These are phyloP conservation scores for Nipponacmea schrenckii DNA, from an alignment of 2,888 invertebrate genomes.

Conservation along the genomic window DNA sequence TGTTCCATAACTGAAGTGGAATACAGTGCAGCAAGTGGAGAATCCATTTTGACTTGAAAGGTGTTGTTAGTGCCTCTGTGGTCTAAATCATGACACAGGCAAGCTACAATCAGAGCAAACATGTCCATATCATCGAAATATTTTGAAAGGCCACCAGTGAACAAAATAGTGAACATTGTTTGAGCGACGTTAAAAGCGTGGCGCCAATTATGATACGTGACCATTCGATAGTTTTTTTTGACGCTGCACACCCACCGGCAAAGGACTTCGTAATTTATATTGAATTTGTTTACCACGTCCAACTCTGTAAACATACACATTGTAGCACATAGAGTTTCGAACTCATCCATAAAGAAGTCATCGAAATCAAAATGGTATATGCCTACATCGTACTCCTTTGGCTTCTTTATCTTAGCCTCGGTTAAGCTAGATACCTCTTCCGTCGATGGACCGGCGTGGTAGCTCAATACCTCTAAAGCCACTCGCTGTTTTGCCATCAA, in stretches of 20 bases:
- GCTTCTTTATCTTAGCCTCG: conserved; percentile 74
- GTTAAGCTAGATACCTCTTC: conserved; percentile 83
- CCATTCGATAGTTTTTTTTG: conserved; percentile 93
- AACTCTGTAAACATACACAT: conserved; percentile 74
- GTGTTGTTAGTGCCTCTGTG: conserved; percentile 95
- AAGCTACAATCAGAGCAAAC: conserved; percentile 87
- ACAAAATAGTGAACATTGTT: conserved; percentile 93
- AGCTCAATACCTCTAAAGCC: conserved; percentile 91
- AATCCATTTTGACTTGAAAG: conserved; percentile 80
- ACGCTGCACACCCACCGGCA: conserved; percentile 94
- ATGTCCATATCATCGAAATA: conserved; percentile 94
- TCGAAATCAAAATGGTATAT: conserved; percentile 76
- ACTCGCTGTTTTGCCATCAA: conserved; percentile 96
- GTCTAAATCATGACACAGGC: conserved; percentile 91
- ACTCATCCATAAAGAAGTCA: conserved; percentile 86
- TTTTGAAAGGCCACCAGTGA: conserved; percentile 89
- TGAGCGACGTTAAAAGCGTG: conserved; percentile 94
- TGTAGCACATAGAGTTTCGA: conserved; percentile 89
- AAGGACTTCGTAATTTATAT: conserved; percentile 73
- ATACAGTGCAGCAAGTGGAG: conserved; percentile 77
- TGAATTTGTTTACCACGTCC: conserved; percentile 47
- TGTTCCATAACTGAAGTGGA: conserved; percentile 96
- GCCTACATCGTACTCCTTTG: conserved; percentile 82
- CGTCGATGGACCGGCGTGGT: conserved; percentile 89
- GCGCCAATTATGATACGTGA: conserved; percentile 94